Base-by-base conservation (phyloP, 1,140 invertebrate species). In the Trichonephila clavipes region DNA sequence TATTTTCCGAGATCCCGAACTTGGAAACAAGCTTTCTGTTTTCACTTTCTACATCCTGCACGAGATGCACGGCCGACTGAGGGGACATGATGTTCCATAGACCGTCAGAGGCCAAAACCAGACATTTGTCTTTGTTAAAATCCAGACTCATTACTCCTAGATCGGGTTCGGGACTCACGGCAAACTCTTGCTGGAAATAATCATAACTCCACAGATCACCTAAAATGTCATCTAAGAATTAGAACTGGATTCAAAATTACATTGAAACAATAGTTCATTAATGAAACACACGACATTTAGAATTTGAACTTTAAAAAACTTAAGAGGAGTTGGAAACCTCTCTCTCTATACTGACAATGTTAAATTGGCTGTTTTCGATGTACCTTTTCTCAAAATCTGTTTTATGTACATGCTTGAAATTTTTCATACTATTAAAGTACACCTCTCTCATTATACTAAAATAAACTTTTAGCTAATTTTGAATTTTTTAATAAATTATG, bases 141-240 rank as follows among this genome's bases (percentile, higher is more conserved):
- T 99, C 98, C 92, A 99, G 97, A 82, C 97, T 96, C 88, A 98
- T 96, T 0, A 99, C 98, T 94, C 97, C 97, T 7, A 99, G 98
- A 96, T 99, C 99, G 4, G 99, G 99, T 95, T 99, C 98, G 0
- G 99, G 99, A n/a, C 98, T 99, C 7, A 99, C 99, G 14, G 99
- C 97, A 96, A 99, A 99, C 95, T 98, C 97, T 95, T 98, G 97
- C 94, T 97, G 97, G 82, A 97, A 97, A 0, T 97, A 98, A 96
- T 99, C 99, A 95, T 99, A 99, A 95, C 98, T 99, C 99, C 99
- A 99, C 3, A 99, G 96, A 96, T 99, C 99, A 94, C 99, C 97
- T 97, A 94, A 89, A 40, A 40, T 40, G 34, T 40, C 34, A 40
- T 40, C 4, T 4, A 40, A 40, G 34, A 40, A 40, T 40, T 40